phyloP scores from a whole-genome alignment of 2,888 invertebrate species.

The Elgonia sp. region DNA sequence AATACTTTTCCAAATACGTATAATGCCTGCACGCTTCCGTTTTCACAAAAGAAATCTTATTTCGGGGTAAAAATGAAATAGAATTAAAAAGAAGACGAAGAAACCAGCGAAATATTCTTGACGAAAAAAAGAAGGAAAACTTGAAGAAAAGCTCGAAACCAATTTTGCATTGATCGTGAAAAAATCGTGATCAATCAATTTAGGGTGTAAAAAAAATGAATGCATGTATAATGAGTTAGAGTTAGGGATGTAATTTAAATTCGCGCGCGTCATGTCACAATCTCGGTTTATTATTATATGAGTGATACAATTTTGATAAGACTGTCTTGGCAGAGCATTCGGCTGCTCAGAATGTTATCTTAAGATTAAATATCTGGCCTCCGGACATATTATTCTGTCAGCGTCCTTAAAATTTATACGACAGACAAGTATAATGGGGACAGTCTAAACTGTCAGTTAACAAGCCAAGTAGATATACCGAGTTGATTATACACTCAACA shows the following conservation, averaged over 20 bases:
- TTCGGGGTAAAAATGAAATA: constrained; percentile 27
- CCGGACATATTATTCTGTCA: constrained; percentile 73
- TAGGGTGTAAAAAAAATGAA: constrained; percentile 1
- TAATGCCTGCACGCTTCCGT: constrained; percentile 40
- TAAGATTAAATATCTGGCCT: constrained; percentile 73
- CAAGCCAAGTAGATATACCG: constrained; percentile 75
- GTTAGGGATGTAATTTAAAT: constrained; percentile 67
- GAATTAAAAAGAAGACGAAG: constrained; percentile 14
- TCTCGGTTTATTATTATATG: constrained; percentile 70
- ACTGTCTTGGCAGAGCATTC: constrained; percentile 63
- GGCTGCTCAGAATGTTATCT: constrained; percentile 59
- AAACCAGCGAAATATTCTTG: no score
- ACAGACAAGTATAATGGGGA: constrained; percentile 70
- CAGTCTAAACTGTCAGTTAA: constrained; percentile 77
- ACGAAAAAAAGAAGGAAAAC: no score
- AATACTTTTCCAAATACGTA: constrained; percentile 59
- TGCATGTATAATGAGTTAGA: constrained; percentile 24
- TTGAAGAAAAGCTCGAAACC: no score
- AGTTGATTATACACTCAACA: constrained; percentile 78
- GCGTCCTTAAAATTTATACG: constrained; percentile 72
- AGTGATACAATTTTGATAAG: constrained; percentile 74
- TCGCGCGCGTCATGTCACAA: constrained; percentile 64
- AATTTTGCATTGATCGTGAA: constrained; percentile 20
- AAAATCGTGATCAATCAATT: constrained; percentile 49
- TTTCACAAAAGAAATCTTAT: constrained; percentile 50